Base-by-base conservation (phyloP, 2,888 invertebrate genomes). In the Odontocerum albicorne region DNA sequence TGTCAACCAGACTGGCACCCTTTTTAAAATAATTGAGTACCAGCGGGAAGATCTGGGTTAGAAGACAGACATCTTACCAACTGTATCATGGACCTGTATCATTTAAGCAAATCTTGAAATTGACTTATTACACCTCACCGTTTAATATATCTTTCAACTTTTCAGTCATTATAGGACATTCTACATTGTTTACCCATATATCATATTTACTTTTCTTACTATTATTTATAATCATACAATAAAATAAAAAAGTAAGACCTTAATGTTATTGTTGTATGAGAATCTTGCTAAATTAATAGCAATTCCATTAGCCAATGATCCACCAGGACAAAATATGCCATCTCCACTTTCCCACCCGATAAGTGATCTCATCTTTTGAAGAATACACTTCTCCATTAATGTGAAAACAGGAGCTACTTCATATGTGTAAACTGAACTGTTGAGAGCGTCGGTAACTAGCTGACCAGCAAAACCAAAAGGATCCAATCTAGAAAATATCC, bases 331-430 rank as follows among this genome's bases (percentile, higher is more conserved):
- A 65, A 81, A 80, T 39, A 81, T 70, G 3, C 80, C 79, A 59
- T 79, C 78, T 2, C 71, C 73, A 66, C 69, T 68, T 49, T 68
- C 64, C 13, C 70, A 68, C 2, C 77, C 79, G 52, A 79, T 69
- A 67, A 80, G 71, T 39, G 67, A 66, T 49, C 77, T 70, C 65
- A 81, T 71, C 63, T 73, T 74, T 45, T 68, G 65, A 33, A 80
- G 70, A 12, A 81, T 65, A 35, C 69, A 67, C 40, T 69, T 68
- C 63, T 81, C 81, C 75, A 81, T 74, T 10, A 81, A 64, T 4
- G 77, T 77, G 63, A 81, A 77, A 20, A 81, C 79, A 7, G 80
- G 80, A 17, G 80, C 77, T 8, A 81, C 80, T 67, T 81, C 81
- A 64, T 80, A 81, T 1, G 81, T 81, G 62, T 80, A 80, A 2